Percentiles rank a stretch among this genome's conserved stretches.
These are phyloP conservation scores for Lophius americanus DNA, from an alignment of 2,797 vertebrate genomes.

Conservation along the genomic window DNA sequence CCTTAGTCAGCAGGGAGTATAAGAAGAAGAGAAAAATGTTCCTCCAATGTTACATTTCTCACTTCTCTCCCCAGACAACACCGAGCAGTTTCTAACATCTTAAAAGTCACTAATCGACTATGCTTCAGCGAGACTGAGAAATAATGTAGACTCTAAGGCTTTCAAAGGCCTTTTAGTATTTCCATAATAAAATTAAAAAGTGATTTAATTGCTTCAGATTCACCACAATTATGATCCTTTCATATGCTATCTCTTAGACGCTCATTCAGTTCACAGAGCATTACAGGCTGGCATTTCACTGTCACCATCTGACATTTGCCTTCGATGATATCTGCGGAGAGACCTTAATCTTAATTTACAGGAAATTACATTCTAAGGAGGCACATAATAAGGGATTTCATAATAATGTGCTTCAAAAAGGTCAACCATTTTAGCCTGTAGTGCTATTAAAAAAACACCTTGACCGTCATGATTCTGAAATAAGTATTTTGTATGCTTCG, in stretches of 20 bases:
- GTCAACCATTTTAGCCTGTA: slow-evolving; percentile 49
- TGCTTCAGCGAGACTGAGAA: neutral
- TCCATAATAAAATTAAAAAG: neutral
- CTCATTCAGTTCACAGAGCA: neutral
- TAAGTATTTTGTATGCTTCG: slow-evolving; percentile 27
- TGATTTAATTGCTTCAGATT: neutral
- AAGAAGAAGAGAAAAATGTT: neutral
- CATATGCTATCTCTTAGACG: neutral
- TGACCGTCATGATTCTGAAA: slow-evolving; percentile 1
- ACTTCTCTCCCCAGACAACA: neutral
- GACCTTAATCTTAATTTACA: slow-evolving; percentile 50
- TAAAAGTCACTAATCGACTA: slow-evolving; percentile 6
- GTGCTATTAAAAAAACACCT: slow-evolving; percentile 28
- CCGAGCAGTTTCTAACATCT: neutral
- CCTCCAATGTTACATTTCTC: neutral
- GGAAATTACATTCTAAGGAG: slow-evolving; percentile 41
- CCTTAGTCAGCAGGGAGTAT: neutral
- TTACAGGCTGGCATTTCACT: slow-evolving; percentile 2
- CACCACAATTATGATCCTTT: neutral
- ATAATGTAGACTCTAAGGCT: slow-evolving; percentile 4
- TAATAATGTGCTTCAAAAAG: slow-evolving; percentile 41
- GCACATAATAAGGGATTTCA: slow-evolving; percentile 55
- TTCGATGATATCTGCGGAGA: neutral
- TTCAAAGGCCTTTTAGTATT: neutral
- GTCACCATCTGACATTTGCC: slow-evolving; percentile 28